phyloP scores from a whole-genome alignment of 2,888 invertebrate genomes.

The Nomada lathburiana region DNA sequence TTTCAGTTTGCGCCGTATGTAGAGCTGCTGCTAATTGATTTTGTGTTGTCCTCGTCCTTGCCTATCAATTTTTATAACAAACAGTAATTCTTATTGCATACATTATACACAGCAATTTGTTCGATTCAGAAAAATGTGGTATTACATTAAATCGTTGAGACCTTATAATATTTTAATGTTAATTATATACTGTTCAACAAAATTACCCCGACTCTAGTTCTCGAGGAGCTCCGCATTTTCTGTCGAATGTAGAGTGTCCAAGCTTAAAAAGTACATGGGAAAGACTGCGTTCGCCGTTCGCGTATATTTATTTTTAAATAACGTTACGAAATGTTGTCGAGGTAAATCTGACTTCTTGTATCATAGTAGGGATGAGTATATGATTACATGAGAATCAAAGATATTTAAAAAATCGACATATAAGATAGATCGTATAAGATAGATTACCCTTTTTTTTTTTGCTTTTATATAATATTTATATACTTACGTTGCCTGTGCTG shows the following conservation, averaged over 20 bases:
- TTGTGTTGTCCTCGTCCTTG: constrained; percentile 76
- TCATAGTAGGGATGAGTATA: neutral
- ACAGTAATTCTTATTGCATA: too few relatives aligned
- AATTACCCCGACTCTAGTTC: constrained; percentile 75
- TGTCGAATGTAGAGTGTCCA: constrained; percentile 15
- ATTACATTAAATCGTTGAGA: neutral
- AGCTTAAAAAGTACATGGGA: constrained; percentile 33
- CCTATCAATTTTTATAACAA: neutral
- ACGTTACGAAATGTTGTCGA: constrained; percentile 57
- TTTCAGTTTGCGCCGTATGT: constrained; percentile 66
- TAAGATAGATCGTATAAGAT: too few relatives aligned
- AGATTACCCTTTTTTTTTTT: neutral
- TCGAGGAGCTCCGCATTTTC: constrained; percentile 75
- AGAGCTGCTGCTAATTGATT: constrained; percentile 62
- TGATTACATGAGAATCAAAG: neutral
- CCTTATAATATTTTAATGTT: constrained; percentile 9
- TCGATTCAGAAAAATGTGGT: neutral
- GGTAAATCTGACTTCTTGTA: constrained; percentile 27
- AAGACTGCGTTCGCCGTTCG: constrained; percentile 29
- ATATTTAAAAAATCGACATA: neutral
- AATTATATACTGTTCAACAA: constrained; percentile 18
- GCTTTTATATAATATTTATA: too few relatives aligned
- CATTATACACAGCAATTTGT: neutral
- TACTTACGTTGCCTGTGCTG: constrained; percentile 29
- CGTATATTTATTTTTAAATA: constrained; percentile 57